Percentiles rank a stretch among this genome's conserved stretches.
Evolutionary conservation across 2,888 invertebrate species (phyloP).

Genomic region (Hirtodrosophila duncani): DNA sequence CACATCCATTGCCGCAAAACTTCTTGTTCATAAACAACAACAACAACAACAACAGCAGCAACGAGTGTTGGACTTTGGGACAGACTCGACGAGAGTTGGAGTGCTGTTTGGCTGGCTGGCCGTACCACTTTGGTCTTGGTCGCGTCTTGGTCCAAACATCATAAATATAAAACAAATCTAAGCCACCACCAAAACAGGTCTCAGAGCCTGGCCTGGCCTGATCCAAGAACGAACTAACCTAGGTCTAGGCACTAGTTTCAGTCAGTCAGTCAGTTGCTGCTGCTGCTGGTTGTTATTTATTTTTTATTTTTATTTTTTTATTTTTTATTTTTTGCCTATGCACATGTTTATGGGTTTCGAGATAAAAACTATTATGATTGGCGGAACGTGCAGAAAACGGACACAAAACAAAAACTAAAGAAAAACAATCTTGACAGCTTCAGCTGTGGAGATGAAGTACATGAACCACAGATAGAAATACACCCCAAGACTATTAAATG

Average conservation of each 20-base stretch:
- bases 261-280: neutral
- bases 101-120: slow-evolving; percentile 72
- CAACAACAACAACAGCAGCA: slow-evolving; percentile 20
- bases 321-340: slow-evolving; percentile 34
- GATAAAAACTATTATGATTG: slow-evolving; percentile 68
- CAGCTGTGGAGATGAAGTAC: slow-evolving; percentile 24
- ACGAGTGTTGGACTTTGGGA: slow-evolving; percentile 37
- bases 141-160: slow-evolving; percentile 62
- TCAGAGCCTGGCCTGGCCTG: slow-evolving; percentile 22
- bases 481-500: slow-evolving; percentile 30
- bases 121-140: slow-evolving; percentile 59
- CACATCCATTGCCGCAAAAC: slow-evolving; percentile 72
- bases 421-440: slow-evolving; percentile 47
- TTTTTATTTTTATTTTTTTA: slow-evolving; percentile 13
- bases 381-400: slow-evolving; percentile 56
- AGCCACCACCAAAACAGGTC: slow-evolving; percentile 71
- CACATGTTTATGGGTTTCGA: slow-evolving; percentile 67
- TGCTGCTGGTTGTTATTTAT: slow-evolving; percentile 6
- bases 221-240: slow-evolving; percentile 62
- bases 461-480: slow-evolving; percentile 36
- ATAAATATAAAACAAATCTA: slow-evolving; percentile 71
- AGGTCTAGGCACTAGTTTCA: slow-evolving; percentile 67
- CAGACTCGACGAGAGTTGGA: too few relatives aligned
- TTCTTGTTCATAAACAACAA: slow-evolving; percentile 65
- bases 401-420: slow-evolving; percentile 15